These are phyloP conservation scores for Salvator merianae DNA, from an alignment of 2,113 vertebrate genomes.

Conservation along the genomic window DNA sequence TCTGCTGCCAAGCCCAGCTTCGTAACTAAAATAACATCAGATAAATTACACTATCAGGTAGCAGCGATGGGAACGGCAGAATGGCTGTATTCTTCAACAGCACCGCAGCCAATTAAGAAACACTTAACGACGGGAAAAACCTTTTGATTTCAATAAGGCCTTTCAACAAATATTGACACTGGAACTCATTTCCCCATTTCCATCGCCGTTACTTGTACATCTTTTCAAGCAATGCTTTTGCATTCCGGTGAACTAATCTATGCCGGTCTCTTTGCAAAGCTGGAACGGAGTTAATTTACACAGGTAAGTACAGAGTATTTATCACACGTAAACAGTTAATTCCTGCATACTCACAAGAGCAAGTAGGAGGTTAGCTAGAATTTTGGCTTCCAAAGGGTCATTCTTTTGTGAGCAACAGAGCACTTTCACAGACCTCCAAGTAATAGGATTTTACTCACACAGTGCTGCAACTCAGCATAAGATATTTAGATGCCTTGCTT, in stretches of 20 bases:
- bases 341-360: not conserved
- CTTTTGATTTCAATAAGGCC: not conserved
- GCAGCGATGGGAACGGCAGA: not conserved
- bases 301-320: not conserved
- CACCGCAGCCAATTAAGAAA: not conserved
- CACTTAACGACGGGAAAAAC: not conserved
- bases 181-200: not conserved
- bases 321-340: not conserved
- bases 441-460: not conserved
- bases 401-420: not conserved
- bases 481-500: not conserved
- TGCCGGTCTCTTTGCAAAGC: not conserved
- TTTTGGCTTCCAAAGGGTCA: not conserved
- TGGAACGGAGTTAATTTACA: too few species aligned
- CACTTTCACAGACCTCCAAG: not conserved
- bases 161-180: constrained; percentile 1
- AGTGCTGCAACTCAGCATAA: not conserved
- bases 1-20: not conserved
- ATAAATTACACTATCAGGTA: not conserved
- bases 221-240: not conserved
- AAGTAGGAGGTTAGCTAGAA: not conserved
- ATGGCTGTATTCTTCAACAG: not conserved
- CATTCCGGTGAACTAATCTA: not conserved
- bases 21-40: not conserved
- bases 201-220: not conserved